Percentiles rank a stretch among this genome's conserved stretches.
Evolutionary conservation across 2,113 vertebrate genomes (phyloP).

Genomic region (Microcebus griseorufus): DNA sequence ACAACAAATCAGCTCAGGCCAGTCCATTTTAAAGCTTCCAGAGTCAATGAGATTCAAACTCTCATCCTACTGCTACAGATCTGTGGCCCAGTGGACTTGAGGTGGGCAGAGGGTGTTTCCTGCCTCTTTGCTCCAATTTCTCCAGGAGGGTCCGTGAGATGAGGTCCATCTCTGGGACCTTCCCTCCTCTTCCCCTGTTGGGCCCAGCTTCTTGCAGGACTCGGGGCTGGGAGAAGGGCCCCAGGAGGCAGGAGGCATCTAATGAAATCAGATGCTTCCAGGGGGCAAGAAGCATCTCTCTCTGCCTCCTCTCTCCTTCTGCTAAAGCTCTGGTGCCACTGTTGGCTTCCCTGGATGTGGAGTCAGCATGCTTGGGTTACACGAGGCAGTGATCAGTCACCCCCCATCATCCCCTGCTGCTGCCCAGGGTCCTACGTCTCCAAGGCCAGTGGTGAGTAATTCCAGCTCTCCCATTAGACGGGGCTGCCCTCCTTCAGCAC

Average conservation of each 20-base stretch:
- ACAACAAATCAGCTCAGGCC: not conserved
- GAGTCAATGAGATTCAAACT: not conserved
- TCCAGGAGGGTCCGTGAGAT: accelerated
- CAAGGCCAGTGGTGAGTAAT: not conserved
- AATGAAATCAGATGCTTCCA: not conserved
- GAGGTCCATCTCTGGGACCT: not conserved
- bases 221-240: not conserved
- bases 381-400: too few species aligned
- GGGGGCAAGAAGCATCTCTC: too few species aligned
- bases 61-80: not conserved
- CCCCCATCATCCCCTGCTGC: too few species aligned
- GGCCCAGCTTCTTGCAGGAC: not conserved
- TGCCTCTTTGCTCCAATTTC: not conserved
- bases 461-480: not conserved
- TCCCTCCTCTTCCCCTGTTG: not conserved
- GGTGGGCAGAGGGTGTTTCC: not conserved
- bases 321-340: accelerated
- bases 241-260: not conserved
- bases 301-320: not conserved
- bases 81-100: too few species aligned
- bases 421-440: too few species aligned
- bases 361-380: not conserved
- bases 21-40: not conserved
- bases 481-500: not conserved
- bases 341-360: too few species aligned